Evolutionary conservation across 2,113 vertebrate species (phyloP).

Genomic region (Oryzias celebensis): DNA sequence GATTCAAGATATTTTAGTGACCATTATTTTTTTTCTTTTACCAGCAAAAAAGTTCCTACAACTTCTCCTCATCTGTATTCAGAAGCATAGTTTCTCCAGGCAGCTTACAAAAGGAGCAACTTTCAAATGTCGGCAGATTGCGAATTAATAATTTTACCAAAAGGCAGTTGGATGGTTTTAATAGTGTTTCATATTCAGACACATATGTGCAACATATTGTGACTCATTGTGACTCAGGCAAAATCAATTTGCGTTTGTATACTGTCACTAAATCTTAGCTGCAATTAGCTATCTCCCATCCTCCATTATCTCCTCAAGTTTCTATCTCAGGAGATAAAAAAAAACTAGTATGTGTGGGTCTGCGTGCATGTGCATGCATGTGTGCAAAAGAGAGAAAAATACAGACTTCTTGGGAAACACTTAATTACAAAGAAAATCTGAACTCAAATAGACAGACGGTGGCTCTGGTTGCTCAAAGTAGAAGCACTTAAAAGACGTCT

Average conservation of each 20-base stretch:
- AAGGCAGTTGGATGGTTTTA: too few relatives aligned
- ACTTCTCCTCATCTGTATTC: too few relatives aligned
- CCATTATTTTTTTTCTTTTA: too few relatives aligned
- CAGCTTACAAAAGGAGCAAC: too few relatives aligned
- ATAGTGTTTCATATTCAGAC: too few relatives aligned
- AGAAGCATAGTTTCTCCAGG: too few relatives aligned
- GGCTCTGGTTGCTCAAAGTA: background rate
- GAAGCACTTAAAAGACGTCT: conserved; percentile 31
- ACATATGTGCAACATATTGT: conserved; percentile 2
- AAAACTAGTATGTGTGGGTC: background rate
- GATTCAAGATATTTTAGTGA: too few relatives aligned
- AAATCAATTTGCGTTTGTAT: conserved; percentile 9
- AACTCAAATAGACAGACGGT: conserved; percentile 8
- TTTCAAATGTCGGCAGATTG: too few relatives aligned
- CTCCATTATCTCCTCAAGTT: conserved; percentile 33
- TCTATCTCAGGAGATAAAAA: conserved; percentile 13
- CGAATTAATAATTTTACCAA: too few relatives aligned
- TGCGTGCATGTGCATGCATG: background rate
- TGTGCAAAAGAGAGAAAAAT: background rate
- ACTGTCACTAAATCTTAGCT: conserved; percentile 25
- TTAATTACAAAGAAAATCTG: conserved; percentile 13
- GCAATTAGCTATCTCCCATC: conserved; percentile 19
- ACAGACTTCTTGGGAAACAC: background rate
- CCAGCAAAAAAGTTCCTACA: too few relatives aligned
- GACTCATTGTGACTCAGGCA: conserved; percentile 19